phyloP scores from a whole-genome alignment of 1,140 invertebrate genomes.

The Diachasmimorpha longicaudata region DNA sequence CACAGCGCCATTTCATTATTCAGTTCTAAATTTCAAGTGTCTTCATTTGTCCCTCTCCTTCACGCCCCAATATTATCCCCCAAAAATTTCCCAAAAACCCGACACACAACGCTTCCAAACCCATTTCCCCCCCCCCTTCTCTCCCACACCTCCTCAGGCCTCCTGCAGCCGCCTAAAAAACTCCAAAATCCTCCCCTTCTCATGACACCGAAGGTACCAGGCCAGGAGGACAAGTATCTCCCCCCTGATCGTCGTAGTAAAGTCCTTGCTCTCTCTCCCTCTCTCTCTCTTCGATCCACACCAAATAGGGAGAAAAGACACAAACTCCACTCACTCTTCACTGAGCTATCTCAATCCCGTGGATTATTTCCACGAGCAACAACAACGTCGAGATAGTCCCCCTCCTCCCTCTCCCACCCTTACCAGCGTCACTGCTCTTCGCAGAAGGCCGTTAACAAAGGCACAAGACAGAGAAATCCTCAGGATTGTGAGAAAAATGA shows the following conservation, averaged over 20 bases:
- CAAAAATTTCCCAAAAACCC: too few relatives aligned
- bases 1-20: too few relatives aligned
- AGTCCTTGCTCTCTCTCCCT: conserved; percentile 23
- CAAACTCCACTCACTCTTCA: neutral
- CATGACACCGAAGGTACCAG: conserved; percentile 7
- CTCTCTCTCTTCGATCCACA: neutral
- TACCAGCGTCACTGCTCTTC: neutral
- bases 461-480: neutral
- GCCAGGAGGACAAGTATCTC: neutral
- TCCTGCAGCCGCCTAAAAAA: too few relatives aligned
- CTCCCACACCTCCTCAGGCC: too few relatives aligned
- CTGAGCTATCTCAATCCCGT: conserved; percentile 5
- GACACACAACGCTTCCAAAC: too few relatives aligned
- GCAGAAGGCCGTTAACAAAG: neutral
- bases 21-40: too few relatives aligned
- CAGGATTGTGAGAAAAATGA: neutral
- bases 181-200: neutral
- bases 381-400: neutral
- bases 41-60: too few relatives aligned
- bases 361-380: neutral
- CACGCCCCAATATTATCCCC: too few relatives aligned
- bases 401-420: too few relatives aligned
- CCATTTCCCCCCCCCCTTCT: too few relatives aligned
- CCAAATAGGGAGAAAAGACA: conserved; percentile 1
- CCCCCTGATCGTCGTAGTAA: neutral